phyloP scores from a whole-genome alignment of 1,140 invertebrate species.

The Araneus ventricosus region DNA sequence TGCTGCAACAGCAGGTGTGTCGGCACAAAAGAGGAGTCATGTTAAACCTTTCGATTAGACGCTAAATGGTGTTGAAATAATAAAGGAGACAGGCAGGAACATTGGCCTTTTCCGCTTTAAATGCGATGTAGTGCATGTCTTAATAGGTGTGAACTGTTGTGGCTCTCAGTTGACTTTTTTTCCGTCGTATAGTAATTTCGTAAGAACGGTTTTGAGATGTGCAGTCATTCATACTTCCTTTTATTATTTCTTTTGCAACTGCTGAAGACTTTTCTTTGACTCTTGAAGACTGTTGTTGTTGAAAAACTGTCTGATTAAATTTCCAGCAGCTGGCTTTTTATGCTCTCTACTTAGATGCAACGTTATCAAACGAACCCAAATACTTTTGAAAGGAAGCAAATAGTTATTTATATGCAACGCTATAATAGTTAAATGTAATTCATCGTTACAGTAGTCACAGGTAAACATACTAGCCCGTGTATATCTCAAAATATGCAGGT shows the following conservation, averaged over 20 bases:
- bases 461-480: too few species aligned
- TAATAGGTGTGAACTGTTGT: conserved; percentile 8
- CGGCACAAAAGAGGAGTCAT: conserved; percentile 32
- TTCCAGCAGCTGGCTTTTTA: too few species aligned
- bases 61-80: conserved; percentile 37
- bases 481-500: too few species aligned
- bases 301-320: too few species aligned
- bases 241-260: neutral
- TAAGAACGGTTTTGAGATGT: neutral
- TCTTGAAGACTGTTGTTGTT: too few species aligned
- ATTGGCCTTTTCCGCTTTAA: conserved; percentile 16
- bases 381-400: too few species aligned
- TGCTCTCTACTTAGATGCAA: too few species aligned
- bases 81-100: conserved; percentile 15
- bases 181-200: neutral
- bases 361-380: too few species aligned
- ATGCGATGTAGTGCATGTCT: neutral
- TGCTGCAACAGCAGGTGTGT: neutral
- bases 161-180: neutral
- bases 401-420: too few species aligned
- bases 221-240: neutral
- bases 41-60: conserved; percentile 34
- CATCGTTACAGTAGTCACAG: too few species aligned
- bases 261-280: too few species aligned
- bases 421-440: too few species aligned